Base-by-base conservation (phyloP, 2,113 vertebrate genomes). In the Perca fluviatilis region DNA sequence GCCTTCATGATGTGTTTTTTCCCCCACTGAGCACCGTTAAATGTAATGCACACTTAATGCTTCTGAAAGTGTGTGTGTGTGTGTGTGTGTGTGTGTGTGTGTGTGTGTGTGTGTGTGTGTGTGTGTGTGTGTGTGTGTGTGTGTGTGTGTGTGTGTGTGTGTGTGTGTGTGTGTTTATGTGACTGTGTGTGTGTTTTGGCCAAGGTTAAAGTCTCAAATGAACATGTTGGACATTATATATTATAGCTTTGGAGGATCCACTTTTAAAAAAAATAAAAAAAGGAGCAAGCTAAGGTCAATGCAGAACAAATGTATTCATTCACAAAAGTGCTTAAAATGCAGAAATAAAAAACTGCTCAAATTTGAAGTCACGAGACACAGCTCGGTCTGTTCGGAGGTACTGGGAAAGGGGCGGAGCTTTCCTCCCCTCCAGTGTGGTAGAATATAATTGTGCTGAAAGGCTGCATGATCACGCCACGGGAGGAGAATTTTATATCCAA, bases 391-490 rank as follows among this genome's bases (percentile, higher is more conserved):
- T 36, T 58, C 19, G 25, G 87, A 84, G 73, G 83, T 47, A 6
- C 65, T 43, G 78, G 47, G 19, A 79, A 43, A 49, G 64, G 64
- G 77, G 64, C 77, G 62, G 33, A 83, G 65, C 68, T 71, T 56
- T 86, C 79, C 72, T 74, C 84, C 66, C 74, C 77, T 68, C 60
- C 79, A 83, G 86, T 79, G 85, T 78, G 71, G 21, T 64, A 58
- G 87, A 86, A 91, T 87, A 77, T 87, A 77, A 90, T 80, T 87
- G 80, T 81, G 84, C 88, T 89, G 80, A 84, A 80, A 79, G 82
- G 86, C 77, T 88, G 79, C 81, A 53, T 75, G 87, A 74, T 82
- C 65, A 68, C 85, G 13, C 88, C 83, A 72, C 74, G 6, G 86
- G 86, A 86, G 68, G 75, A 88, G 80, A 64, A 74, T 75, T 90